phyloP scores from a whole-genome alignment of 2,888 invertebrate species.

The Polymixis lichenea region DNA sequence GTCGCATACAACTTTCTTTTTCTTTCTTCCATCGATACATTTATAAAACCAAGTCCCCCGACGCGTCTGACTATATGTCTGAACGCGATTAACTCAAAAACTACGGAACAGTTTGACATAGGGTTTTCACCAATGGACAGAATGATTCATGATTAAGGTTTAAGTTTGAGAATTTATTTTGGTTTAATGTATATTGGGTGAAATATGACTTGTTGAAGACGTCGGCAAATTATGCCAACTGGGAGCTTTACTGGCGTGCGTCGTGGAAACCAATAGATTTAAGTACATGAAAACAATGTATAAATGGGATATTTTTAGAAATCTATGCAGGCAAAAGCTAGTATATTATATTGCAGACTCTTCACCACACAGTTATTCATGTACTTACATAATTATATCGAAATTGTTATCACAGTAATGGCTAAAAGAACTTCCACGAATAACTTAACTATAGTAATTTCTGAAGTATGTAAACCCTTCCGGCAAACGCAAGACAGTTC shows the following conservation, averaged over 20 bases:
- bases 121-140: background rate
- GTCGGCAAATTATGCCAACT: background rate
- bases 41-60: background rate
- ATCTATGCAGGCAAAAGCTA: too few relatives aligned
- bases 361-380: background rate
- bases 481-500: too few relatives aligned
- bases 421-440: background rate
- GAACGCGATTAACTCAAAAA: background rate
- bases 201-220: too few relatives aligned
- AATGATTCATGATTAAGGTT: background rate
- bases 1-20: slow-evolving; percentile 64
- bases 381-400: background rate
- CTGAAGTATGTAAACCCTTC: background rate
- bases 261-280: background rate
- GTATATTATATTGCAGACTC: background rate
- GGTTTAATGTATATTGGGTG: background rate
- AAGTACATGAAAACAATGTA: too few relatives aligned
- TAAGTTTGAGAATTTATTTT: background rate
- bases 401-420: background rate
- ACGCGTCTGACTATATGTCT: background rate
- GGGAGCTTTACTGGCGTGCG: background rate
- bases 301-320: too few relatives aligned
- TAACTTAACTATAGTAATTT: background rate
- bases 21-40: slow-evolving; percentile 46
- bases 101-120: background rate